Base-by-base conservation (phyloP, 2,113 vertebrate species). In the Platycercus adscitus region DNA sequence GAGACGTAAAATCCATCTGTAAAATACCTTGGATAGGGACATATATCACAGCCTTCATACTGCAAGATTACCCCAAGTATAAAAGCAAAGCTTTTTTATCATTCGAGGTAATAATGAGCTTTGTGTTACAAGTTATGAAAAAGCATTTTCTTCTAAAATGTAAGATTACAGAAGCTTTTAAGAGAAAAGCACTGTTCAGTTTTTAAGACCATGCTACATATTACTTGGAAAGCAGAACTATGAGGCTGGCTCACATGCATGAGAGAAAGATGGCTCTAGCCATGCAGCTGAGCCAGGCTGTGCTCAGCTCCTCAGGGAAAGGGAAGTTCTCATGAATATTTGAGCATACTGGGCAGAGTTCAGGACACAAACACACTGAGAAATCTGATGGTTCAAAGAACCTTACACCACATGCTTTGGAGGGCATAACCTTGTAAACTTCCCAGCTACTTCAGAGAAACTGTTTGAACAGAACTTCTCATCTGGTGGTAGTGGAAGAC, bases 291-390 rank as follows among this genome's bases (percentile, higher is more conserved):
- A 81, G 68, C 35, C 55, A 71, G 6, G 3, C 0, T 64, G 31
- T 26, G 66, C 61, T 63, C 63, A n/a, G 29, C 26, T 70, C 56
- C 71, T 41, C 60, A 37, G 25, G 46, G 44, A 37, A 3, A 6
- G 6, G 11, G 5, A 44, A 52, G 17, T 24, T 70, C 29, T 78
- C 33, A 33, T 11, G 29, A 43, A 11, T 21, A 60, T 52, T 18
- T 89, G n/a, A 91, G 35, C 7, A 47, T 4, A 31, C 0, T 0
- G 0, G 35, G 26, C 18, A 84, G 28, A 61, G 15, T 8, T 94
- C 44, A 79, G 44, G 35, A 47, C 10, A 68, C 16, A 78, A 86
- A 53, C 7, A 70, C 69, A 85, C 10, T 25, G n/a, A 69, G 33
- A 83, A 70, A 86, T 24, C 3, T 12, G 8, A 88, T 25, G 37